Conservation (phyloP, 2,888 invertebrate species). For the Mythimna loreyi region DNA sequence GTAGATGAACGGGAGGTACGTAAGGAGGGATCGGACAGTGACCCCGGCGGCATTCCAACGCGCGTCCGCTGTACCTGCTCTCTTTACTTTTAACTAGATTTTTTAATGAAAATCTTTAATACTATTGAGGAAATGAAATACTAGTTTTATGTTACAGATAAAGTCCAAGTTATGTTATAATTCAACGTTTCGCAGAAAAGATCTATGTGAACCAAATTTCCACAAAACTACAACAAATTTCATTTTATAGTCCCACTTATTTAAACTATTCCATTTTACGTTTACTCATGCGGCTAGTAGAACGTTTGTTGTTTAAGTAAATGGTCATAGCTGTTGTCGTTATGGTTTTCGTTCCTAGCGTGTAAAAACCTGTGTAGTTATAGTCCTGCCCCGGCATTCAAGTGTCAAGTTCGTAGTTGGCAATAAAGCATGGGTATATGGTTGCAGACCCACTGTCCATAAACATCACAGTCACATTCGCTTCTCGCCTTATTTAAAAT, state of each 20-base stretch:
- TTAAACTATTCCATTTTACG: constrained; percentile 10
- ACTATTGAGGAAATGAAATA: constrained; percentile 27
- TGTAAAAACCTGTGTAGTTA: constrained; percentile 42
- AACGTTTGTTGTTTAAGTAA: constrained; percentile 14
- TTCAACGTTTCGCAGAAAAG: not conserved
- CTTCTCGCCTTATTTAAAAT: constrained; percentile 26
- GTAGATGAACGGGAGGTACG: constrained; percentile 74
- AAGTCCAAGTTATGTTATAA: not conserved
- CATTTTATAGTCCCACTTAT: constrained; percentile 1
- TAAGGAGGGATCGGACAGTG: constrained; percentile 84
- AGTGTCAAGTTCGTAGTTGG: constrained; percentile 58
- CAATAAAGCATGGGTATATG: constrained; percentile 50
- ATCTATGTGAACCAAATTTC: not conserved
- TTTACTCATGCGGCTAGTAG: not conserved
- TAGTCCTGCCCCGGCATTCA: constrained; percentile 33
- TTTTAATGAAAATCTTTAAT: constrained; percentile 59
- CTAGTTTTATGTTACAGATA: constrained; percentile 6
- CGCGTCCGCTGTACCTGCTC: constrained; percentile 84
- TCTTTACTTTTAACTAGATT: constrained; percentile 81
- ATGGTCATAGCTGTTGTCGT: constrained; percentile 1
- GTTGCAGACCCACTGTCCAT: constrained; percentile 48
- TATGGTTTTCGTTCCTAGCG: constrained; percentile 4
- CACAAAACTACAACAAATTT: constrained; percentile 3
- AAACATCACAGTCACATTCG: constrained; percentile 43
- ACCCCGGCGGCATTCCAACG: constrained; percentile 87